phyloP scores from a whole-genome alignment of 2,797 vertebrate genomes.

The Periophthalmus magnuspinnatus region DNA sequence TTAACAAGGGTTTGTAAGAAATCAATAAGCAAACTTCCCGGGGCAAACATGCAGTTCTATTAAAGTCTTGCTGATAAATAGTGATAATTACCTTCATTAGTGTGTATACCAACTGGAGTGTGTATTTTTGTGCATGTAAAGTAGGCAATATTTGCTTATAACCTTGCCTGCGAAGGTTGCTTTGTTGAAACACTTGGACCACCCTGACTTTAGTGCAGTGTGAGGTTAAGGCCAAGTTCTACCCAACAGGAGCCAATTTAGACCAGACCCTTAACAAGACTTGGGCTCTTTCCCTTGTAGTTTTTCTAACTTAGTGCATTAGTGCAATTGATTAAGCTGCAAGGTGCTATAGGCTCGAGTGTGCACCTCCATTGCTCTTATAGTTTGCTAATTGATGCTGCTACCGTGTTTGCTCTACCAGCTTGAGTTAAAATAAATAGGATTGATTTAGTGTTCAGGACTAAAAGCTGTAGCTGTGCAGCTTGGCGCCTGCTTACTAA shows the following conservation, averaged over 20 bases:
- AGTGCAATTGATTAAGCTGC: background rate
- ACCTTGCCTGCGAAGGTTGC: background rate
- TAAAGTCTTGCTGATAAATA: background rate
- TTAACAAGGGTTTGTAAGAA: background rate
- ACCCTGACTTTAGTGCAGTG: background rate
- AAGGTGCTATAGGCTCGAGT: slow-evolving; percentile 2
- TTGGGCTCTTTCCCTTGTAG: background rate
- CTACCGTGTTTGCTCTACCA: slow-evolving; percentile 9
- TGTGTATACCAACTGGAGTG: background rate
- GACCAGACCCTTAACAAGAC: background rate
- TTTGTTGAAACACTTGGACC: background rate
- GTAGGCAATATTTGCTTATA: slow-evolving; percentile 3
- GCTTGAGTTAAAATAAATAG: background rate
- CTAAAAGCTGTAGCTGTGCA: slow-evolving; percentile 10
- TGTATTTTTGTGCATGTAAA: background rate
- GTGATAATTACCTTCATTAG: background rate
- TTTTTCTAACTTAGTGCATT: slow-evolving; percentile 10
- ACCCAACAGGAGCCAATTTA: background rate
- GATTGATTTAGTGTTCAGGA: slow-evolving; percentile 33
- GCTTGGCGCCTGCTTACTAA: slow-evolving; percentile 31
- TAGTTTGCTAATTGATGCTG: slow-evolving; percentile 12
- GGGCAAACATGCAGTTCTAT: too few species aligned
- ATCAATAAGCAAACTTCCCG: background rate
- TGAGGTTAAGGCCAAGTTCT: background rate
- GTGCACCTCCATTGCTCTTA: background rate